Evolutionary conservation across 2,888 invertebrate species (phyloP).

Genomic region (Anoncus sp.): DNA sequence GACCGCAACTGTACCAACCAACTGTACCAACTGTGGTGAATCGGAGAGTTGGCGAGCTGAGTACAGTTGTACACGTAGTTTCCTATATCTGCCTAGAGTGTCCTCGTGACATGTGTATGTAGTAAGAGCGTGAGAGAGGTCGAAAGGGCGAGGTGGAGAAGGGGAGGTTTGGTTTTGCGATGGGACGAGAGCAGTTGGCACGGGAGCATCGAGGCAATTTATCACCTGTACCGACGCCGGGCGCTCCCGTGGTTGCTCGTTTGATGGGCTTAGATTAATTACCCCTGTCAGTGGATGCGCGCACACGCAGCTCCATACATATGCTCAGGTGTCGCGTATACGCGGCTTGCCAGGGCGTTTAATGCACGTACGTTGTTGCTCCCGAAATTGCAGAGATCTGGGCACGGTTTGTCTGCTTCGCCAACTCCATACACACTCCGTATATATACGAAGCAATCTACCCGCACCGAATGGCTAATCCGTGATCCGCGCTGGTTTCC

Average conservation of each 20-base stretch:
- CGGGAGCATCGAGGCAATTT: conserved; percentile 78
- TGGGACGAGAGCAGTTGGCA: conserved; percentile 40
- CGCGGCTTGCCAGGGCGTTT: conserved; percentile 37
- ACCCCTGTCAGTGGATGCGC: conserved; percentile 73
- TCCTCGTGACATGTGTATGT: conserved; percentile 43
- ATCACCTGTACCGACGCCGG: conserved; percentile 76
- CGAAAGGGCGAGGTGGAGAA: conserved; percentile 4
- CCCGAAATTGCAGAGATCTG: conserved; percentile 42
- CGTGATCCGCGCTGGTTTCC: conserved; percentile 48
- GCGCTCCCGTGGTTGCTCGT: conserved; percentile 73
- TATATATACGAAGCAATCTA: conserved; percentile 18
- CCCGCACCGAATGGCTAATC: conserved; percentile 44
- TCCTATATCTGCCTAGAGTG: conserved; percentile 27
- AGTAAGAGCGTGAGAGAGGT: conserved; percentile 29
- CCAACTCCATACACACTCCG: conserved; percentile 47
- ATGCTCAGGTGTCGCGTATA: conserved; percentile 66
- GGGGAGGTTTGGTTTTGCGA: conserved; percentile 20
- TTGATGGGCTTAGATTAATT: conserved; percentile 81
- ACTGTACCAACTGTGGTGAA: conserved; percentile 58
- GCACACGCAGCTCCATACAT: conserved; percentile 44
- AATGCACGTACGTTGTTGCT: conserved; percentile 56
- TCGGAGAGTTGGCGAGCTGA: conserved; percentile 51
- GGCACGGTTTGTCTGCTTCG: conserved; percentile 46
- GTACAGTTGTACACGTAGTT: conserved; percentile 43
- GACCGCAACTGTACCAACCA: conserved; percentile 39